Percentiles rank a stretch among this genome's conserved stretches.
phyloP scores from a whole-genome alignment of 2,888 invertebrate species.

The Cryptus viduatorius region DNA sequence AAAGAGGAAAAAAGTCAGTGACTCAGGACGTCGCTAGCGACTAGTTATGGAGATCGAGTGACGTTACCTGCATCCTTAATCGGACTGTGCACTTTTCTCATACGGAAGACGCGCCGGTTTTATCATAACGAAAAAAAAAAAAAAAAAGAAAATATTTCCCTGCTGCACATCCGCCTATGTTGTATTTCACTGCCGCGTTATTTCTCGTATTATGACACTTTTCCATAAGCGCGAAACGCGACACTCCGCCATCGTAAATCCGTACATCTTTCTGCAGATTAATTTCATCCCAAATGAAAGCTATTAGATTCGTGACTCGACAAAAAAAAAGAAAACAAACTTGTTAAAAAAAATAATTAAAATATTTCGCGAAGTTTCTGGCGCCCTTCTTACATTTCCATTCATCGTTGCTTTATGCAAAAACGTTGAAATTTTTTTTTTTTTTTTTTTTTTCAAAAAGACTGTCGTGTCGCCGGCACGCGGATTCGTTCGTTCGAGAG shows the following conservation, averaged over 20 bases:
- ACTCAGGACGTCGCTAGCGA: conserved; percentile 71
- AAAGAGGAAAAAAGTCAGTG: conserved; percentile 52
- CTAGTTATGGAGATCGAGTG: conserved; percentile 74
- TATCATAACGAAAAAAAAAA: conserved; percentile 49
- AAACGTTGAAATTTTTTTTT: conserved; percentile 33
- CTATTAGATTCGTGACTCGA: background rate
- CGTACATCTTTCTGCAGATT: background rate
- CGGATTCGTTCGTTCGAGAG: conserved; percentile 6
- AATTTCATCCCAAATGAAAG: background rate
- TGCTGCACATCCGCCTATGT: background rate
- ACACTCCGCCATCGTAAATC: background rate
- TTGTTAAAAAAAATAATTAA: background rate
- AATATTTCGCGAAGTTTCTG: conserved; percentile 6
- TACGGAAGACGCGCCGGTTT: conserved; percentile 30
- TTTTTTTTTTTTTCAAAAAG: conserved; percentile 32
- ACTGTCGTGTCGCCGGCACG: conserved; percentile 14
- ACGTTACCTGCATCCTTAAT: conserved; percentile 72
- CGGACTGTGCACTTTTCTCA: conserved; percentile 65
- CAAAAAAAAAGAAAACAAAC: background rate
- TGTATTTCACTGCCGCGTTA: conserved; percentile 5
- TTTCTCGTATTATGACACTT: conserved; percentile 1
- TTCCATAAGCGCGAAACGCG: background rate
- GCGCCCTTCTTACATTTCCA: background rate
- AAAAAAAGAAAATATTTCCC: background rate
- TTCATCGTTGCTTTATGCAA: conserved; percentile 3